Evolutionary conservation across 2,113 vertebrate genomes (phyloP), one percentile per base, ranked within the genome.

Genomic region (Xyrauchen texanus): DNA sequence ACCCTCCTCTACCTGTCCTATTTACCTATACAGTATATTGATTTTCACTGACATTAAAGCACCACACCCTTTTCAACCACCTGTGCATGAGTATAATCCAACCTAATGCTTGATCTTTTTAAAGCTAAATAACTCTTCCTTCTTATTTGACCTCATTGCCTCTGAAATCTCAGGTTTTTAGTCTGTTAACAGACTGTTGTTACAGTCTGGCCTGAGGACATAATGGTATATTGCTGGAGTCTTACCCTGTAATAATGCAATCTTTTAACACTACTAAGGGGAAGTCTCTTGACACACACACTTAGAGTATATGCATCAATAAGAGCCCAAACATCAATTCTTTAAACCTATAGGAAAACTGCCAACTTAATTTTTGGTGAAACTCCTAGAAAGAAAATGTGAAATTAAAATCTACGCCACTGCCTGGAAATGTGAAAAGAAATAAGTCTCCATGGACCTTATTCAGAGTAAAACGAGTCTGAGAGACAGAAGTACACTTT

Each of bases 201-300:
- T 91, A 89, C 66, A 85, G 90, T 88, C 87, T 85, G 61, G 80
- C 74, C 74, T 55, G 16, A 87, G 83, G 75, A 76, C 79, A 86
- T 92, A 91, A 92, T 92, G 71, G 75, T 87, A 89, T 89, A 90
- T 82, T 89, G 88, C 91, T 89, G 87, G 71, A 83, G 77, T 68
- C 81, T 77, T 81, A 71, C 86, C 90, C 89, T 92, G 84, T 92
- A 92, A 93, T 93, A 89, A 92, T 84, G 87, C 80, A 81, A 73
- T 61, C 85, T 86, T 87, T 70, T 84, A 81, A 84, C 69, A 90
- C 87, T 84, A 85, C 83, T 78, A 78, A 83, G 81, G 74, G 83
- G 49, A 63, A 55, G 62, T 72, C 67, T 80, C 58, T 71, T 81
- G 76, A 71, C 74, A 47, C 53, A 67, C 44, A 55, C 51, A 53